A percentile compares a stretch with the other conserved stretches of the same genome.
phyloP scores from a whole-genome alignment of 2,113 vertebrate species.

The Carassius gibelio region DNA sequence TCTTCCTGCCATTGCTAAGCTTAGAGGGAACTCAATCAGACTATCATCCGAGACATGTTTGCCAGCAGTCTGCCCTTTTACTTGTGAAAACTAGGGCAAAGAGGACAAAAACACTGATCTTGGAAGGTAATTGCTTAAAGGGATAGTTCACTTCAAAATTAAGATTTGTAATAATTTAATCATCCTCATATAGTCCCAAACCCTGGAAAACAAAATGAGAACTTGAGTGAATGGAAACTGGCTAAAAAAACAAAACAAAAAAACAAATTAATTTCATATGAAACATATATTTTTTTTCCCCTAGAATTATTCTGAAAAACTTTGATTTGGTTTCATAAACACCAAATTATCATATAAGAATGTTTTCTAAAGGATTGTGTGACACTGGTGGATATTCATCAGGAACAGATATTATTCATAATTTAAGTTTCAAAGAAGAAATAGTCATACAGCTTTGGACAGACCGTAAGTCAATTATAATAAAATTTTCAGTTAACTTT shows the following conservation, averaged over 20 bases:
- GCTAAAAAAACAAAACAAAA: too few species aligned
- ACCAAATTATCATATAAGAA: too few species aligned
- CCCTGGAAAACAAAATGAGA: too few species aligned
- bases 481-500: neutral
- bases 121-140: conserved; percentile 8
- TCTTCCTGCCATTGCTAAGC: conserved; percentile 12
- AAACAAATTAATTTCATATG: too few species aligned
- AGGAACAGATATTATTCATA: neutral
- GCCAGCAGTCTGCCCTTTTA: conserved; percentile 39
- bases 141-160: neutral
- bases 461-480: neutral
- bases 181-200: too few species aligned
- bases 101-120: neutral
- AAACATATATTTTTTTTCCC: too few species aligned
- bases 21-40: conserved; percentile 44
- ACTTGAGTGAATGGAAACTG: too few species aligned
- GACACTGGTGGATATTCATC: neutral
- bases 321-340: too few species aligned
- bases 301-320: too few species aligned
- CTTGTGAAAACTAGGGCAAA: conserved; percentile 51
- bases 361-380: too few species aligned
- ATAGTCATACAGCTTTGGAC: neutral
- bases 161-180: neutral
- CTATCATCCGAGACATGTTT: conserved; percentile 48
- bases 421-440: neutral